Percentiles rank a stretch among this genome's conserved stretches.
phyloP scores from a whole-genome alignment of 2,797 vertebrate species.

The Coregonus ussuriensis region DNA sequence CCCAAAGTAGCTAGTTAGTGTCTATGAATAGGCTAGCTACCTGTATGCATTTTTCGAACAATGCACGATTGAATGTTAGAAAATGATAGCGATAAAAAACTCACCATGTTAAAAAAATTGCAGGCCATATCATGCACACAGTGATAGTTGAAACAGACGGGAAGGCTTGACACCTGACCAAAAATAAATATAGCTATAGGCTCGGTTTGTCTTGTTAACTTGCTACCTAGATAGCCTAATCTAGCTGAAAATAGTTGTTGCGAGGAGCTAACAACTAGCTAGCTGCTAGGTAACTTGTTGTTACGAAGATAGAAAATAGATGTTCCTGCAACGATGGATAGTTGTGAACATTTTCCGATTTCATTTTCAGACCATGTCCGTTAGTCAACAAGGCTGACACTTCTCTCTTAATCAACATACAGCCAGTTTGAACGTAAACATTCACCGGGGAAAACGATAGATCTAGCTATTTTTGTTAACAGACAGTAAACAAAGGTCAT shows the following conservation, averaged over 20 bases:
- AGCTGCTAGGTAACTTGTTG: slow-evolving; percentile 65
- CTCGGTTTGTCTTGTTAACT: not conserved
- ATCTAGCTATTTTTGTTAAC: slow-evolving; percentile 48
- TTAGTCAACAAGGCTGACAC: not conserved
- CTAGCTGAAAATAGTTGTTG: not conserved
- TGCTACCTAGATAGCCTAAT: not conserved
- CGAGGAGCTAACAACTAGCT: slow-evolving; percentile 20
- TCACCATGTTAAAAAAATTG: slow-evolving; percentile 66
- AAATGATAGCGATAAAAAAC: slow-evolving; percentile 14
- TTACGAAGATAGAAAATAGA: slow-evolving; percentile 45
- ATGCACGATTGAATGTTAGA: not conserved
- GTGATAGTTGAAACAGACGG: not conserved
- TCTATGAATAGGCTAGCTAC: too few species aligned
- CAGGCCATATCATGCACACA: slow-evolving; percentile 55
- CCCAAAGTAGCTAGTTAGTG: too few species aligned
- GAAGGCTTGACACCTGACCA: not conserved
- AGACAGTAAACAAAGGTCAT: slow-evolving; percentile 75
- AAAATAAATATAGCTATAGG: not conserved
- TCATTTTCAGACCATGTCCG: slow-evolving; percentile 48
- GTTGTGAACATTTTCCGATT: slow-evolving; percentile 7
- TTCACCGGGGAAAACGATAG: not conserved
- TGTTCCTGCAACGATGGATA: slow-evolving; percentile 18
- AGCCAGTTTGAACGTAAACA: not conserved
- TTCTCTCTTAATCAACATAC: not conserved
- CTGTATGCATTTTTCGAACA: not conserved